phyloP scores from a whole-genome alignment of 2,888 invertebrate species.

The Scelioninae gen. 2 region DNA sequence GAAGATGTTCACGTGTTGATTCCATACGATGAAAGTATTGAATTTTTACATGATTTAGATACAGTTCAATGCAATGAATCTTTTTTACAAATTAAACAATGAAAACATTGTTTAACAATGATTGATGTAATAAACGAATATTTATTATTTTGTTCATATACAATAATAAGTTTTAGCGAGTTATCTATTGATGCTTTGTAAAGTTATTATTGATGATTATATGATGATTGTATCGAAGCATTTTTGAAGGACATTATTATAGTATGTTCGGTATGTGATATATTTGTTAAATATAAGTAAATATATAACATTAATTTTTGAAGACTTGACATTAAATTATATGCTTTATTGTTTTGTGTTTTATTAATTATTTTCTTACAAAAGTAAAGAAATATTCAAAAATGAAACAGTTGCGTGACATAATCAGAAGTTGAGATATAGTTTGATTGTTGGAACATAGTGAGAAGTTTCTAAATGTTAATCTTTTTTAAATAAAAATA shows the following conservation, averaged over 20 bases:
- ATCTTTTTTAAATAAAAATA: too few relatives aligned
- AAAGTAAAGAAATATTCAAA: too few relatives aligned
- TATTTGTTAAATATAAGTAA: conserved; percentile 3
- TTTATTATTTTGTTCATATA: conserved; percentile 27
- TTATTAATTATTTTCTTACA: conserved; percentile 10
- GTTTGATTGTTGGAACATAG: too few relatives aligned
- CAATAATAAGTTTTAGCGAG: conserved; percentile 1
- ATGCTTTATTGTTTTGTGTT: not conserved
- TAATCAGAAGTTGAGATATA: too few relatives aligned
- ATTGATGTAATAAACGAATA: conserved; percentile 18
- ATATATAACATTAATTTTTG: not conserved
- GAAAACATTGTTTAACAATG: conserved; percentile 9
- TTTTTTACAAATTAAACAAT: conserved; percentile 1
- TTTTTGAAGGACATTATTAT: conserved; percentile 8
- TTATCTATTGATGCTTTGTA: conserved; percentile 3
- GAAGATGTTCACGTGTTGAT: conserved; percentile 37
- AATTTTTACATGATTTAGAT: conserved; percentile 17
- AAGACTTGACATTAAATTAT: conserved; percentile 1
- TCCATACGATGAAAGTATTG: conserved; percentile 36
- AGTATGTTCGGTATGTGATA: conserved; percentile 13
- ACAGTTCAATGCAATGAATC: conserved; percentile 14
- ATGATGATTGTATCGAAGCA: not conserved
- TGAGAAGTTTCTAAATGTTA: too few relatives aligned
- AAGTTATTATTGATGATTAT: conserved; percentile 4
- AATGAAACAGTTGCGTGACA: too few relatives aligned